Percentiles rank a stretch among this genome's conserved stretches.
Conservation (phyloP, 2,797 vertebrate genomes). For the Thunnus albacares region DNA sequence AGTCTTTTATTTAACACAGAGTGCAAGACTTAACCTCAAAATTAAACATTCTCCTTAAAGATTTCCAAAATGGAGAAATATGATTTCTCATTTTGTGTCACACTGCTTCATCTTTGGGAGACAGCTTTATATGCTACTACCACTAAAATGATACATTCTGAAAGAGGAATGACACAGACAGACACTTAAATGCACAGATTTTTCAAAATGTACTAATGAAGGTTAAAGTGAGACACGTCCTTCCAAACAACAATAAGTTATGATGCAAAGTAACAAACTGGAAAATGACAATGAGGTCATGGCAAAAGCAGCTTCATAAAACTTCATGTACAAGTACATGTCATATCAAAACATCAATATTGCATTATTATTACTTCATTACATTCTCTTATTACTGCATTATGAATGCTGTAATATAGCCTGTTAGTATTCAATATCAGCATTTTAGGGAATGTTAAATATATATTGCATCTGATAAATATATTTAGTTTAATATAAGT, state of each 20-base stretch:
- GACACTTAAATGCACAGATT: not conserved
- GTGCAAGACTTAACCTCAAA: not conserved
- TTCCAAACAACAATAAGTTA: slow-evolving; percentile 18
- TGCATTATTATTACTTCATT: not conserved
- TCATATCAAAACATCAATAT: not conserved
- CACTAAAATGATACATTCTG: not conserved
- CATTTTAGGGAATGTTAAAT: slow-evolving; percentile 20
- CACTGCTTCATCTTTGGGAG: not conserved
- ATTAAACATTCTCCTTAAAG: not conserved
- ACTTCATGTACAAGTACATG: not conserved
- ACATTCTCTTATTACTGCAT: too few relatives aligned
- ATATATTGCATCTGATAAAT: not conserved
- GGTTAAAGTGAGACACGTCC: not conserved
- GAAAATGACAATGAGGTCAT: not conserved
- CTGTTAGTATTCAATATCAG: not conserved
- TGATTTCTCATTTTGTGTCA: not conserved
- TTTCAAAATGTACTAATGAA: not conserved
- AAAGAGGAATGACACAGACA: not conserved
- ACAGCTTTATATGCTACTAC: not conserved
- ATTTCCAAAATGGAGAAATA: not conserved
- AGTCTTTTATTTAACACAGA: not conserved
- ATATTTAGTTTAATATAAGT: not conserved
- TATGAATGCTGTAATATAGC: not conserved
- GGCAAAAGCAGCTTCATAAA: slow-evolving; percentile 13
- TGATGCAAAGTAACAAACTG: not conserved